These are phyloP conservation scores for Pseudococcus viburni DNA, from an alignment of 2,888 invertebrate species.

Conservation along the genomic window DNA sequence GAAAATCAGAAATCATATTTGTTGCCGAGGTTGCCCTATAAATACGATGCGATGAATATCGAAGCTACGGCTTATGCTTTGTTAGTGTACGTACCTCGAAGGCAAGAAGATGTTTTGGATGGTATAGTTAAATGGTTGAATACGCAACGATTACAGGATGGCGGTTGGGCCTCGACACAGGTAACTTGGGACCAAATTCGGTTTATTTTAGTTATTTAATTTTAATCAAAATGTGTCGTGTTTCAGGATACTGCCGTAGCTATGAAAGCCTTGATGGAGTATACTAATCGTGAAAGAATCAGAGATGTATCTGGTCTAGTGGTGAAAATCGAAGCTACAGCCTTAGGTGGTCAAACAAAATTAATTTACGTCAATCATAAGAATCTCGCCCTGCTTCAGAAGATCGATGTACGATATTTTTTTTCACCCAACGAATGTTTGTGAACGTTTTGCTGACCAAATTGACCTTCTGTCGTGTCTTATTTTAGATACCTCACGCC, in stretches of 20 bases:
- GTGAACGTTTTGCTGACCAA: not conserved
- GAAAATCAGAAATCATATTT: conserved; percentile 94
- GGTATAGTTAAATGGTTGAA: conserved; percentile 93
- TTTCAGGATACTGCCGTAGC: conserved; percentile 87
- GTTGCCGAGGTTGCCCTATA: conserved; percentile 88
- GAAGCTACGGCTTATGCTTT: conserved; percentile 94
- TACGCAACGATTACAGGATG: conserved; percentile 86
- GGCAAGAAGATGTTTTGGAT: conserved; percentile 86
- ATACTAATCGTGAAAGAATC: conserved; percentile 87
- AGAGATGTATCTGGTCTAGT: conserved; percentile 86
- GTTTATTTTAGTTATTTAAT: too few species aligned
- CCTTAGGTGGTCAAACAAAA: conserved; percentile 79
- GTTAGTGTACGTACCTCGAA: conserved; percentile 87
- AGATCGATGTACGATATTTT: conserved; percentile 77
- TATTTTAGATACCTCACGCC: conserved; percentile 85
- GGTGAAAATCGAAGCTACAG: conserved; percentile 88
- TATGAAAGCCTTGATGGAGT: conserved; percentile 90
- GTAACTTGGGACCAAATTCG: not conserved
- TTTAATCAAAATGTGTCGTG: too few species aligned
- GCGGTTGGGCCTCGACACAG: conserved; percentile 90
- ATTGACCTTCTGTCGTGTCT: conserved; percentile 15
- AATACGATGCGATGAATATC: conserved; percentile 91
- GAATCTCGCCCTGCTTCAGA: conserved; percentile 85
- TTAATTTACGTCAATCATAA: conserved; percentile 81
- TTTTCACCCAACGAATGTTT: not conserved